phyloP scores from a whole-genome alignment of 2,797 vertebrate genomes.

The Heteromormyrus szaboi region DNA sequence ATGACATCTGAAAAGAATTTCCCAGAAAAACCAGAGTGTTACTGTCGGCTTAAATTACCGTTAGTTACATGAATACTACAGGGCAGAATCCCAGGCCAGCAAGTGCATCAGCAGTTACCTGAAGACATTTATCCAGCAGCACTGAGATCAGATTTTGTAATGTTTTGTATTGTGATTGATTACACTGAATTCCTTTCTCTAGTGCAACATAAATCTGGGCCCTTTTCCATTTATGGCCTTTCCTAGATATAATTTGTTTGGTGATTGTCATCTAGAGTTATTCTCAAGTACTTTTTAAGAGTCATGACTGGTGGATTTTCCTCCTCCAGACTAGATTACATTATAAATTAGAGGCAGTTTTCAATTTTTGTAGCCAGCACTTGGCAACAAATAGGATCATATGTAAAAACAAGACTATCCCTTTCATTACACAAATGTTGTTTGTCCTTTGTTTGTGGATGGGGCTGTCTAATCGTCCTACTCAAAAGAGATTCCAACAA shows the following conservation, averaged over 20 bases:
- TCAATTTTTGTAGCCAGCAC: neutral
- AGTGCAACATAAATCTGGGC: constrained; percentile 21
- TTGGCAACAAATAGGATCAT: neutral
- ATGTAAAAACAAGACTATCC: neutral
- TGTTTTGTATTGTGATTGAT: constrained; percentile 23
- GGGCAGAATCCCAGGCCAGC: neutral
- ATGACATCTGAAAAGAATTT: neutral
- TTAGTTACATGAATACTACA: neutral
- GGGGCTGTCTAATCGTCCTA: neutral
- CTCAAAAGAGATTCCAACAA: neutral
- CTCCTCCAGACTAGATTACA: constrained; percentile 15
- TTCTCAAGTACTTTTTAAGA: constrained; percentile 29
- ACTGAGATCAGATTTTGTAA: constrained; percentile 7
- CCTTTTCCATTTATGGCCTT: constrained; percentile 36
- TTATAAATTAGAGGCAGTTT: neutral
- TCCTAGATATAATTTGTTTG: constrained; percentile 37
- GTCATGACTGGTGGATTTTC: constrained; percentile 33
- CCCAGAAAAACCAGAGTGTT: neutral
- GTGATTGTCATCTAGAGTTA: constrained; percentile 33
- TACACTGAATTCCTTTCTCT: constrained; percentile 22
- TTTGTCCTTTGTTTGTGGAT: neutral
- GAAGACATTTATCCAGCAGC: neutral
- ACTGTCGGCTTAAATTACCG: neutral
- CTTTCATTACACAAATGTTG: neutral
- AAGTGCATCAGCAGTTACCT: neutral